Conservation (phyloP, 2,888 invertebrate genomes). For the Mechanitis mazaeus region DNA sequence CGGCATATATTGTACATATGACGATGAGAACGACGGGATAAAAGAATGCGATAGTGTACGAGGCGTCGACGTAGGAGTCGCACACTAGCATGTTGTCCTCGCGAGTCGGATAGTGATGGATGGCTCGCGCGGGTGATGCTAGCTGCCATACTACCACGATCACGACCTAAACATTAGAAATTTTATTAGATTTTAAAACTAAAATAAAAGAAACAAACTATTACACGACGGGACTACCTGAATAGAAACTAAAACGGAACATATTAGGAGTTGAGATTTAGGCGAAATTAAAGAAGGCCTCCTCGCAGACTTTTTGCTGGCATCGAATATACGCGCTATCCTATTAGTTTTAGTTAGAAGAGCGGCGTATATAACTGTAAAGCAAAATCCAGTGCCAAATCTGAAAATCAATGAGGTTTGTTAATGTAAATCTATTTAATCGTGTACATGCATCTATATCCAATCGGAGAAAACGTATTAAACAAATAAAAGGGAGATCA, state of each 20-base stretch:
- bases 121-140: slow-evolving; percentile 93
- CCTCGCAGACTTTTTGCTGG: slow-evolving; percentile 94
- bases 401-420: slow-evolving; percentile 53
- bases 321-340: slow-evolving; percentile 96
- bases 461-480: background rate
- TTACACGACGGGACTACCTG: slow-evolving; percentile 78
- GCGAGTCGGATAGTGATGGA: slow-evolving; percentile 89
- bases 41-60: slow-evolving; percentile 93
- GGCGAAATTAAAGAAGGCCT: slow-evolving; percentile 95
- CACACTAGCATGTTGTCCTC: slow-evolving; percentile 94
- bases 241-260: slow-evolving; percentile 88
- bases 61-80: slow-evolving; percentile 92
- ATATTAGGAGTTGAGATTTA: slow-evolving; percentile 91
- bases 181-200: too few species aligned
- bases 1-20: slow-evolving; percentile 95
- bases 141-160: slow-evolving; percentile 93
- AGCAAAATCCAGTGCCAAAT: slow-evolving; percentile 93
- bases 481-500: background rate
- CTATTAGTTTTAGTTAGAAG: slow-evolving; percentile 97
- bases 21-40: slow-evolving; percentile 93
- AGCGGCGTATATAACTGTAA: slow-evolving; percentile 97
- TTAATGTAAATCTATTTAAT: background rate
- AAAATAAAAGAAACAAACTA: background rate
- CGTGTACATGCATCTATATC: background rate
- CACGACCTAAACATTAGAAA: slow-evolving; percentile 73